A percentile compares a stretch with the other conserved stretches of the same genome.
Evolutionary conservation across 2,888 invertebrate species (phyloP).

Genomic region (Conus canariensis): DNA sequence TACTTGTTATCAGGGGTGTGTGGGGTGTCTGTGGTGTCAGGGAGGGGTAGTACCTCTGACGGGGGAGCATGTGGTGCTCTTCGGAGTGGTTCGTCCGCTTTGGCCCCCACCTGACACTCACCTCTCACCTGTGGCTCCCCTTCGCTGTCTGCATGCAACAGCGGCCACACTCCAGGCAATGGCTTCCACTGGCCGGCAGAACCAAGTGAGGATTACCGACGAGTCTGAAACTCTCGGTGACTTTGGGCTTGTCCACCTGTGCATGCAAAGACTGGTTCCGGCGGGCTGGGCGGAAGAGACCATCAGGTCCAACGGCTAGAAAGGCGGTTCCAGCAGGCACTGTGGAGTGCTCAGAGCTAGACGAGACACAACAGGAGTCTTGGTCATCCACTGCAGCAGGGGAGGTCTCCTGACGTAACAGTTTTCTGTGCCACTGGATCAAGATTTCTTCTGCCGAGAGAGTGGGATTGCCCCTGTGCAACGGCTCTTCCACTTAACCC

Average conservation of each 20-base stretch:
- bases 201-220: neutral
- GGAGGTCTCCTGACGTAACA: neutral
- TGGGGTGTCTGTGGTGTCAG: too few species aligned
- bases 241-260: neutral
- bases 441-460: constrained; percentile 11
- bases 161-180: too few species aligned
- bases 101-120: too few species aligned
- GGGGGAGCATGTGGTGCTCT: too few species aligned
- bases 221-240: neutral
- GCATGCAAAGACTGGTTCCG: neutral
- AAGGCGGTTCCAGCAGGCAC: neutral
- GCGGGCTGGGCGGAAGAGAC: neutral
- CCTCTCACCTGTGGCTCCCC: too few species aligned
- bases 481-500: constrained; percentile 17
- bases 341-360: neutral
- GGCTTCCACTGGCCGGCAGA: neutral
- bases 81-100: too few species aligned
- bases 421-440: constrained; percentile 17
- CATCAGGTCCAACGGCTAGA: neutral
- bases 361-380: neutral
- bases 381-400: neutral
- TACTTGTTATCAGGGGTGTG: too few species aligned
- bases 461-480: constrained; percentile 26
- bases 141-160: too few species aligned
- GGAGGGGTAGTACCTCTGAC: too few species aligned